Evolutionary conservation across 2,888 invertebrate genomes (phyloP), one percentile per base, ranked within the genome.

Genomic region (Apodemia zela): DNA sequence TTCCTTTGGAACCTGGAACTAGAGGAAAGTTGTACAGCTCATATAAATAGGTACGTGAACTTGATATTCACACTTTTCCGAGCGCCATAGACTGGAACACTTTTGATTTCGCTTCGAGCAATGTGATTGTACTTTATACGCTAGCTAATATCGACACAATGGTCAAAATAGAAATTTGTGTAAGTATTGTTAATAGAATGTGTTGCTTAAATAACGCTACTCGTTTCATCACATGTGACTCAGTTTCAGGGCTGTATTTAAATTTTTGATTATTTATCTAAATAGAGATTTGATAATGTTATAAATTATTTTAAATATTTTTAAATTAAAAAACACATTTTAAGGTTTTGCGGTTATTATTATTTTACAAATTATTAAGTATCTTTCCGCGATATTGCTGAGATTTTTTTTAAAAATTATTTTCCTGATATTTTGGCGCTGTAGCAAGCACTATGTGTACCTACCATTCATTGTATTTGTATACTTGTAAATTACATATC

Each of bases 31-130:
- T 84, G 86, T 77, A 76, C 72, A 76, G 78, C 78, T 82, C 78
- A 83, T 90, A 90, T 90, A 91, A 89, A 90, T 86, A 60, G 42
- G 29, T 59, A 78, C 85, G 76, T 89, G 87, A 87, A 89, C 89
- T 88, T 89, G 87, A 87, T 88, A 87, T 78, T 69, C 69, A 76
- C 90, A 91, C 90, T 90, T 88, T 88, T 89, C 88, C 82, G 69
- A 71, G 78, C 75, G 79, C 71, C 75, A 74, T 77, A 75, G 79
- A 71, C 73, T 73, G 75, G 80, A 82, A 72, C 85, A 85, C 87
- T 89, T 89, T 89, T 88, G 83, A 79, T 85, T 79, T 82, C 80
- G 79, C 73, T 73, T 63, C 74, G 77, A 73, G 75, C 71, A 74
- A 75, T 89, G 87, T 86, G 75, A 88, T 79, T 78, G 66, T 67